Evolutionary conservation across 2,888 invertebrate species (phyloP).

Genomic region (Cephus pulcher): DNA sequence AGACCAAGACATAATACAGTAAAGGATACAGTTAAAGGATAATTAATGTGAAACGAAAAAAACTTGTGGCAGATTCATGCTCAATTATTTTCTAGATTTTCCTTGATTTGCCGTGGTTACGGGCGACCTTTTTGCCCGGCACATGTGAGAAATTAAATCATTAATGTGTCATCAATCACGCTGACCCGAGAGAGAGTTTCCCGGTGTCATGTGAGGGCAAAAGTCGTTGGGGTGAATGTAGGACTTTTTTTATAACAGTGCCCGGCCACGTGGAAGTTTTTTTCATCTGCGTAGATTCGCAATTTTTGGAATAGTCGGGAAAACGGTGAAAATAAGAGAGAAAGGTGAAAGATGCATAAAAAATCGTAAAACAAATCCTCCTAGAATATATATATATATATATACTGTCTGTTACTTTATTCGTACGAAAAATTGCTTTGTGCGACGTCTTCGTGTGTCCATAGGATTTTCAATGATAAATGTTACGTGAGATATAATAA

Average conservation of each 20-base stretch:
- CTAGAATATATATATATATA: too few relatives aligned
- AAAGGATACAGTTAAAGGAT: not conserved
- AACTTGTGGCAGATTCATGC: not conserved
- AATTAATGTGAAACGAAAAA: not conserved
- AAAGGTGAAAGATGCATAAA: not conserved
- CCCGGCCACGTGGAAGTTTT: not conserved
- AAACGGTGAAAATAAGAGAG: not conserved
- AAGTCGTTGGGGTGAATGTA: not conserved
- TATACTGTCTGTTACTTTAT: not conserved
- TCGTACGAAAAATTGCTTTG: not conserved
- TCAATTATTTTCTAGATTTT: not conserved
- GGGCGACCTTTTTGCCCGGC: not conserved
- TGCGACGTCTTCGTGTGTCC: not conserved
- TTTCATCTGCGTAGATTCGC: not conserved
- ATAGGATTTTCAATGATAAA: not conserved
- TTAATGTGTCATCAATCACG: slow-evolving; percentile 22
- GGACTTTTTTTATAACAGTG: slow-evolving; percentile 5
- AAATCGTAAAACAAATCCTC: not conserved
- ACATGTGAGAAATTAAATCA: slow-evolving; percentile 22
- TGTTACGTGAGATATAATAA: not conserved
- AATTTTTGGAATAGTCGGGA: not conserved
- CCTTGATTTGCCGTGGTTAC: not conserved
- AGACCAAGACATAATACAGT: too few relatives aligned
- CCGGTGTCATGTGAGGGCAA: not conserved
- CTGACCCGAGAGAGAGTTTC: not conserved